These are phyloP conservation scores for Drosophila melanica DNA, from an alignment of 1,140 invertebrate species.

Conservation along the genomic window DNA sequence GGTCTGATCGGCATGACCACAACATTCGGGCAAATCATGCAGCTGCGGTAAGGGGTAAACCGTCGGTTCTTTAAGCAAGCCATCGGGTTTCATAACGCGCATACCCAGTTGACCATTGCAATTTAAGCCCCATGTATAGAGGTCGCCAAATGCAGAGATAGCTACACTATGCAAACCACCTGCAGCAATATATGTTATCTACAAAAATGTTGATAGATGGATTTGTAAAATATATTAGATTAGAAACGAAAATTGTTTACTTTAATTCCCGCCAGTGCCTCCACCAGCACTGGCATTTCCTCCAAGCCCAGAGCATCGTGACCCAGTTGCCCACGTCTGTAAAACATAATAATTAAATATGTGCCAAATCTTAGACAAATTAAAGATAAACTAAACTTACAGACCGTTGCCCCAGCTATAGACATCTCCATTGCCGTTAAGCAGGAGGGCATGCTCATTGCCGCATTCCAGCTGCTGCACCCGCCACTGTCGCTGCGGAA, in stretches of 20 bases:
- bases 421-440: slow-evolving; percentile 89
- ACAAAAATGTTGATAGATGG: slow-evolving; percentile 10
- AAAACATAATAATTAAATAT: slow-evolving; percentile 10
- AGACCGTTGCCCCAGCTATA: slow-evolving; percentile 93
- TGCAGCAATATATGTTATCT: slow-evolving; percentile 88
- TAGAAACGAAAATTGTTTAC: slow-evolving; percentile 51
- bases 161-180: slow-evolving; percentile 94
- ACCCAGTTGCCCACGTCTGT: slow-evolving; percentile 93
- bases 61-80: slow-evolving; percentile 61
- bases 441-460: slow-evolving; percentile 90
- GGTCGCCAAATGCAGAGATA: slow-evolving; percentile 89
- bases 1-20: slow-evolving; percentile 5
- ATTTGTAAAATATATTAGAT: slow-evolving; percentile 28
- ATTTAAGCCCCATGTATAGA: slow-evolving; percentile 97
- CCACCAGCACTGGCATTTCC: slow-evolving; percentile 87
- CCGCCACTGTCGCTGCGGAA: slow-evolving; percentile 84
- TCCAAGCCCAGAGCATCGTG: slow-evolving; percentile 88
- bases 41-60: slow-evolving; percentile 77
- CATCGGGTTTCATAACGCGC: slow-evolving; percentile 77
- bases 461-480: slow-evolving; percentile 89
- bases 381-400: slow-evolving; percentile 84
- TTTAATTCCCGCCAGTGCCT: slow-evolving; percentile 89
- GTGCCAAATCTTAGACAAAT: background rate
- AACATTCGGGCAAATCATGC: slow-evolving; percentile 72
- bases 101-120: slow-evolving; percentile 92